Conservation (phyloP, 2,888 invertebrate species). For the Andrena bucephala region DNA sequence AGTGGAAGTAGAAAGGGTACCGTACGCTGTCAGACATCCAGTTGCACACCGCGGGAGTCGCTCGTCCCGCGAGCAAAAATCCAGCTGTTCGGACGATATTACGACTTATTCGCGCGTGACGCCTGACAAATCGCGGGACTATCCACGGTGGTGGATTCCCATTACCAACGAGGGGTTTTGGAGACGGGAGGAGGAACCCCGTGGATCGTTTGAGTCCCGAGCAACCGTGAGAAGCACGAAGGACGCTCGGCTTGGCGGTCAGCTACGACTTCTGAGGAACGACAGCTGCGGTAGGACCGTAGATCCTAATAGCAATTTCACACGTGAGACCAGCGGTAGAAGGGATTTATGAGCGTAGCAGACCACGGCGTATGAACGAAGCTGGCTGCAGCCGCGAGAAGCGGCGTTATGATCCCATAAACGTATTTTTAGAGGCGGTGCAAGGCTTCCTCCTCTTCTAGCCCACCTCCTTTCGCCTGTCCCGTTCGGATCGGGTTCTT, state of each 20-base stretch:
- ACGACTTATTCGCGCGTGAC: constrained; percentile 53
- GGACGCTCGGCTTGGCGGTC: constrained; percentile 44
- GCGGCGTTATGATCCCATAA: constrained; percentile 79
- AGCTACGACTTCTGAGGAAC: constrained; percentile 51
- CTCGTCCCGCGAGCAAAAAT: constrained; percentile 13
- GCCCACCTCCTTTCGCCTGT: neutral
- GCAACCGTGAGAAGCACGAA: constrained; percentile 64
- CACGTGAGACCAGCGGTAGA: constrained; percentile 71
- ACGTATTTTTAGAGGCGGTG: constrained; percentile 80
- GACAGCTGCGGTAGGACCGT: constrained; percentile 70
- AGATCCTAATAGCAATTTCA: constrained; percentile 76
- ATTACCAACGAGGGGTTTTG: neutral
- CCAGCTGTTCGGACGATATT: constrained; percentile 37
- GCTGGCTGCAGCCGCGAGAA: constrained; percentile 42
- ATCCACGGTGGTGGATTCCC: constrained; percentile 13
- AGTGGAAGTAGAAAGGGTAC: neutral
- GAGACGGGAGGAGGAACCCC: constrained; percentile 33
- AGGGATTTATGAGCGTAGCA: constrained; percentile 73
- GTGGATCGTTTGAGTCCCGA: constrained; percentile 40
- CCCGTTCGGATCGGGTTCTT: constrained; percentile 26
- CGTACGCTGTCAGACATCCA: neutral
- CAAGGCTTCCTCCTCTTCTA: constrained; percentile 16
- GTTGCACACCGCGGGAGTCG: constrained; percentile 5
- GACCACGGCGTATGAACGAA: constrained; percentile 44
- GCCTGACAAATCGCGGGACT: constrained; percentile 46